phyloP scores from a whole-genome alignment of 1,140 invertebrate genomes.

The Araneus ventricosus region DNA sequence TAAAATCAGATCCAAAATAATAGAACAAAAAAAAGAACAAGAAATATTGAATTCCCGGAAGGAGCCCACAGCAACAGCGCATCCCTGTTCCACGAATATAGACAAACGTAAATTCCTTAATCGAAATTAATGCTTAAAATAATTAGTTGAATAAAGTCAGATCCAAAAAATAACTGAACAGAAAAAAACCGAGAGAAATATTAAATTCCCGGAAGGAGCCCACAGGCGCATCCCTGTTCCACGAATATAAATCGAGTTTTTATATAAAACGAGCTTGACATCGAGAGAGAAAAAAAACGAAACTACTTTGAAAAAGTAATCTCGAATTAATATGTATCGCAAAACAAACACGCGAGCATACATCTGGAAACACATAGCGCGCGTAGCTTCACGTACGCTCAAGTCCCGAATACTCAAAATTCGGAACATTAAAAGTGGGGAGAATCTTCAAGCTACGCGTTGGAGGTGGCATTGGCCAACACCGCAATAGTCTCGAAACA shows the following conservation, averaged over 20 bases:
- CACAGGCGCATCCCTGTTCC: neutral
- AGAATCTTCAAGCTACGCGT: neutral
- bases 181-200: neutral
- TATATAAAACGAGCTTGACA: neutral
- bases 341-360: neutral
- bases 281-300: neutral
- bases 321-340: slow-evolving; percentile 24
- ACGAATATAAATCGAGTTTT: neutral
- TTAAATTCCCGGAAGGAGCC: neutral
- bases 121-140: too few species aligned
- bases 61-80: too few species aligned
- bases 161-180: neutral
- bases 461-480: slow-evolving; percentile 37
- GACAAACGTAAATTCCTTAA: too few species aligned
- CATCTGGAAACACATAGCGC: neutral
- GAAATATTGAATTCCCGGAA: too few species aligned
- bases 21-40: too few species aligned
- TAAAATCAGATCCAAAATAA: too few species aligned
- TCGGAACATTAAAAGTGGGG: slow-evolving; percentile 1
- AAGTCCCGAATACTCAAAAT: slow-evolving; percentile 51
- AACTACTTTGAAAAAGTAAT: neutral
- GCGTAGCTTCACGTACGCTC: slow-evolving; percentile 37
- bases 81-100: too few species aligned
- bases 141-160: too few species aligned
- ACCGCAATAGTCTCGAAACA: slow-evolving; percentile 31